Evolutionary conservation across 2,113 vertebrate species (phyloP), one percentile per base, ranked within the genome.

Genomic region (Thunnus thynnus): DNA sequence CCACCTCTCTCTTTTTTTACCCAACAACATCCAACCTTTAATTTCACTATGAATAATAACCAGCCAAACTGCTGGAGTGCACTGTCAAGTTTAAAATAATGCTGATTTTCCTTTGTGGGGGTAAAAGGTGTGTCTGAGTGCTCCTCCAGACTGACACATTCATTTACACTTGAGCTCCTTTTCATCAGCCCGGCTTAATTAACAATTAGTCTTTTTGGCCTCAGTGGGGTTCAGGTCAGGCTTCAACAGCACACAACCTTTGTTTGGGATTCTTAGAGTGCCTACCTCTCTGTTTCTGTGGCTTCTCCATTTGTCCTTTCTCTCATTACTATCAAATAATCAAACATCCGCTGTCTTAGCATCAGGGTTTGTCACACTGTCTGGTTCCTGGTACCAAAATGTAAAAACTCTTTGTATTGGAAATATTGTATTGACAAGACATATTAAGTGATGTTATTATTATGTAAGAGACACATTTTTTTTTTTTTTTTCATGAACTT

Each of bases 111-210:
- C 78, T 79, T 52, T 70, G 76, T 48, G 27, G 32, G 80, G 78
- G 75, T 78, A 79, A 86, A 82, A 88, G 80, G 88, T 89, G 85
- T 80, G 82, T 81, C 72, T 86, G 84, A 82, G 88, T 63, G 83
- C 80, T 83, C 70, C 69, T 89, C 79, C 83, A 83, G 27, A 80
- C 78, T 92, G 91, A 91, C 88, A 88, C 88, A 48, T 89, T 87
- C 88, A 91, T 91, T 94, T 88, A 90, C 87, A 90, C 89, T 91
- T 74, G 57, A 90, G 83, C 76, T 89, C 67, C 56, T 87, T 93
- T 86, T 92, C 86, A 92, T 93, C 89, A 85, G 67, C 66, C 20
- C 2, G 5, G 55, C 76, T 88, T 92, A 90, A 92, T 92, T 91
- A 88, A 89, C 90, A 90, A 90, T 93, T 88, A 91, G 84, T 82